A percentile compares a stretch with the other conserved stretches of the same genome.
phyloP scores from a whole-genome alignment of 2,113 vertebrate species.

The Sinocyclocheilus anophthalmus region DNA sequence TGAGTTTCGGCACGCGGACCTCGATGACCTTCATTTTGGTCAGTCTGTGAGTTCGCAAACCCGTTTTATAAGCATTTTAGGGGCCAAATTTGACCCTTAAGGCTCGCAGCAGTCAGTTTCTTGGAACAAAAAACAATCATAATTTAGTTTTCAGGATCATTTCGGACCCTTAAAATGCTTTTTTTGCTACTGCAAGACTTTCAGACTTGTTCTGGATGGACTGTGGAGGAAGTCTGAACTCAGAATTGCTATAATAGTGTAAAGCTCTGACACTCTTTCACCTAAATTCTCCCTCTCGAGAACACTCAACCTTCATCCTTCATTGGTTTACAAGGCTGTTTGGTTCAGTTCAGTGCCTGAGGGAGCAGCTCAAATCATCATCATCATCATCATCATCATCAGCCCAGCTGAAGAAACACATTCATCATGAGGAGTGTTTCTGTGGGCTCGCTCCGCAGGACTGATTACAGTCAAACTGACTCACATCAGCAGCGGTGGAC shows the following conservation, averaged over 20 bases:
- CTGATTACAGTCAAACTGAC: conserved; percentile 27
- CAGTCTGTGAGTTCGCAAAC: not conserved
- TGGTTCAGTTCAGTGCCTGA: not conserved
- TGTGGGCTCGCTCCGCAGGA: not conserved
- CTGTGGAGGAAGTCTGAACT: not conserved
- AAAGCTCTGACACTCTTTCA: not conserved
- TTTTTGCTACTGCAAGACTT: not conserved
- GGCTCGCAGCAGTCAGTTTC: too few relatives aligned
- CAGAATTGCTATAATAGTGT: not conserved
- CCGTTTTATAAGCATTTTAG: not conserved
- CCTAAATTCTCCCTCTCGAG: not conserved
- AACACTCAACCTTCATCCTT: not conserved
- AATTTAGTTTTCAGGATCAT: not conserved
- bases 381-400: conserved; percentile 12
- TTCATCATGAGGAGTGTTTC: not conserved
- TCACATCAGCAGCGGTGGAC: not conserved
- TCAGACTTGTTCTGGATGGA: not conserved
- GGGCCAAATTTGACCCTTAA: too few relatives aligned
- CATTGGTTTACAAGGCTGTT: not conserved
- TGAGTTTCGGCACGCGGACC: not conserved
- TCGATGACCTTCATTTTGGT: not conserved
- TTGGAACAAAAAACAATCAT: too few relatives aligned
- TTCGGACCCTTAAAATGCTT: too few relatives aligned
- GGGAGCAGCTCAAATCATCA: not conserved
- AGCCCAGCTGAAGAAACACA: not conserved